A percentile compares a stretch with the other conserved stretches of the same genome.
Conservation (phyloP, 1,140 invertebrate genomes). For the Drosophila sucinea region DNA sequence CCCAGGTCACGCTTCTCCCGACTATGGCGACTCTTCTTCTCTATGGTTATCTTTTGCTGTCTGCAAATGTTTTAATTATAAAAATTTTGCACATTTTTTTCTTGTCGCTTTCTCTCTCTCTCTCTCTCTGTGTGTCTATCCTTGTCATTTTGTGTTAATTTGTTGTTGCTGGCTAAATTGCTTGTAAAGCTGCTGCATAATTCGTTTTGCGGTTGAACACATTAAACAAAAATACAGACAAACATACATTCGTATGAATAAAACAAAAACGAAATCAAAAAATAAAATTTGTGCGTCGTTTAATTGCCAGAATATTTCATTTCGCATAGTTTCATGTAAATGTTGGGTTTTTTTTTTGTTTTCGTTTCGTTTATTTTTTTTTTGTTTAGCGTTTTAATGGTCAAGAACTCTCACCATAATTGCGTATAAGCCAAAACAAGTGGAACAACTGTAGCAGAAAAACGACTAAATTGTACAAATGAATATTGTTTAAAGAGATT, state of each 20-base stretch:
- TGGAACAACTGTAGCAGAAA: constrained; percentile 6
- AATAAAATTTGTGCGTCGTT: constrained; percentile 50
- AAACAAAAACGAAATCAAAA: constrained; percentile 21
- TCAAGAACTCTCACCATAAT: constrained; percentile 20
- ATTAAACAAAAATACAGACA: constrained; percentile 45
- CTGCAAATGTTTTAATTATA: constrained; percentile 64
- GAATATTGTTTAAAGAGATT: constrained; percentile 3
- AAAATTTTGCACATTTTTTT: constrained; percentile 55
- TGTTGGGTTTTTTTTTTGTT: constrained; percentile 20
- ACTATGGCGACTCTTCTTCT: background rate
- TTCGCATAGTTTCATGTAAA: constrained; percentile 36
- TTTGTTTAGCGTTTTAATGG: constrained; percentile 34
- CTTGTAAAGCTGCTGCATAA: constrained; percentile 64
- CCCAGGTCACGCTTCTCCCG: background rate
- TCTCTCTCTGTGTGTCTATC: constrained; percentile 1
- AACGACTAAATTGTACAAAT: background rate
- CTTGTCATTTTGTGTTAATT: constrained; percentile 23
- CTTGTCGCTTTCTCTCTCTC: constrained; percentile 12
- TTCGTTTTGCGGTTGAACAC: constrained; percentile 69
- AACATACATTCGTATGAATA: constrained; percentile 9
- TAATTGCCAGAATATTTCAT: constrained; percentile 78
- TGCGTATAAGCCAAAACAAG: constrained; percentile 5
- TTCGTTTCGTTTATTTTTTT: background rate
- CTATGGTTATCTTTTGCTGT: constrained; percentile 18
- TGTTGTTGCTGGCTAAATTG: constrained; percentile 31